These are phyloP conservation scores for Hemicrepidius hirtus DNA, from an alignment of 2,888 invertebrate genomes.

Conservation along the genomic window DNA sequence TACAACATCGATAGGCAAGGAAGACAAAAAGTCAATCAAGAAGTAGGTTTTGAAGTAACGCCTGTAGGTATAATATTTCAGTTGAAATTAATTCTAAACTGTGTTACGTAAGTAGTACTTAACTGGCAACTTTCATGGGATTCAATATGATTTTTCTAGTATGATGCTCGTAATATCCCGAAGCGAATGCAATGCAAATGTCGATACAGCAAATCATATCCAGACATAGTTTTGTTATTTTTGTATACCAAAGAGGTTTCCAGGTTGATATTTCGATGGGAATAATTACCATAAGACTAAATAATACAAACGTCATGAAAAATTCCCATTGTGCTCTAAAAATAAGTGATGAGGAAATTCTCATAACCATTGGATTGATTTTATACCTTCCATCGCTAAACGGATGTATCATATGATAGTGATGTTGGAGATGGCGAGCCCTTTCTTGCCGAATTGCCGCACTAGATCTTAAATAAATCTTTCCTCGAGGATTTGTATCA, in stretches of 20 bases:
- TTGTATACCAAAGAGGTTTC: not conserved
- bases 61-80: too few species aligned
- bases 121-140: slow-evolving; percentile 63
- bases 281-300: slow-evolving; percentile 46
- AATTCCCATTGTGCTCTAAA: slow-evolving; percentile 53
- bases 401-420: slow-evolving; percentile 68
- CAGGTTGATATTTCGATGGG: slow-evolving; percentile 50
- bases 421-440: slow-evolving; percentile 58
- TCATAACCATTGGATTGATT: too few species aligned
- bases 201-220: slow-evolving; percentile 65
- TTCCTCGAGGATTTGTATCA: slow-evolving; percentile 53
- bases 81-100: too few species aligned
- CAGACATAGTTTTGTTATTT: slow-evolving; percentile 28
- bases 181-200: slow-evolving; percentile 66
- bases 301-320: slow-evolving; percentile 51
- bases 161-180: slow-evolving; percentile 68
- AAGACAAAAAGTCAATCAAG: slow-evolving; percentile 63
- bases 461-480: slow-evolving; percentile 58
- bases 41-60: slow-evolving; percentile 65
- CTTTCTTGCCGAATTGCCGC: slow-evolving; percentile 63
- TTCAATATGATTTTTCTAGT: slow-evolving; percentile 66
- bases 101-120: slow-evolving; percentile 49
- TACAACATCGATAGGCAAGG: slow-evolving; percentile 63
- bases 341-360: too few species aligned
- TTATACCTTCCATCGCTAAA: slow-evolving; percentile 67